phyloP scores from a whole-genome alignment of 2,797 vertebrate genomes.

The Sciaenops ocellatus region DNA sequence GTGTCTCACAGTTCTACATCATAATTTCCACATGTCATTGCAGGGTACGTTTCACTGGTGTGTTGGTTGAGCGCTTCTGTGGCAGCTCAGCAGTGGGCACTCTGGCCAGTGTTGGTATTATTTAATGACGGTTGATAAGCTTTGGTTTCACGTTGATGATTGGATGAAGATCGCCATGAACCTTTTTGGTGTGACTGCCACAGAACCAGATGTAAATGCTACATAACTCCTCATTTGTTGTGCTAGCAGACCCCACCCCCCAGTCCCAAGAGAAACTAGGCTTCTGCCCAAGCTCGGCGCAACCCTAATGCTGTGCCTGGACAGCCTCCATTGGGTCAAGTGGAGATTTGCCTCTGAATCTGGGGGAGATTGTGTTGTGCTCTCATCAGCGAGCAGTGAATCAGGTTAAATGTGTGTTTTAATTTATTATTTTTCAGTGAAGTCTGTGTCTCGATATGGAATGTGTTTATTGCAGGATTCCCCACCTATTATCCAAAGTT shows the following conservation, averaged over 20 bases:
- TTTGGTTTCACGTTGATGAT: slow-evolving; percentile 4
- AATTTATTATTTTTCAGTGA: slow-evolving; percentile 48
- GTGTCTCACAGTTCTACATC: slow-evolving; percentile 48
- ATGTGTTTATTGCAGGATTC: slow-evolving; percentile 11
- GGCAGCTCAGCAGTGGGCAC: slow-evolving; percentile 8
- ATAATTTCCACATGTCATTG: slow-evolving; percentile 31
- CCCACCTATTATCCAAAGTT: slow-evolving; percentile 28
- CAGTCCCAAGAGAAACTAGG: slow-evolving; percentile 72
- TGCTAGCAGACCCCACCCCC: slow-evolving; percentile 36
- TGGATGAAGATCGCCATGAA: slow-evolving; percentile 6
- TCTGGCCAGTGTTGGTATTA: slow-evolving; percentile 13
- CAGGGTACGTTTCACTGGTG: slow-evolving; percentile 16
- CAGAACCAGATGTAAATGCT: slow-evolving; percentile 53
- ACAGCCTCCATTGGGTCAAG: slow-evolving; percentile 80
- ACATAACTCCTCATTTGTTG: slow-evolving; percentile 59
- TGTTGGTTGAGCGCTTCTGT: slow-evolving; percentile 11
- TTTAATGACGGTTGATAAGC: slow-evolving; percentile 29
- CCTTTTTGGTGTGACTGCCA: slow-evolving; percentile 28
- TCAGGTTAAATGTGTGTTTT: slow-evolving; percentile 63
- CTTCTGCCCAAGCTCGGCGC: slow-evolving; percentile 68
- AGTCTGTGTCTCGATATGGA: slow-evolving; percentile 35
- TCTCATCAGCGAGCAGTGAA: slow-evolving; percentile 55
- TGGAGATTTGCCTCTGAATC: slow-evolving; percentile 79
- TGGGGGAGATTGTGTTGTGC: slow-evolving; percentile 67
- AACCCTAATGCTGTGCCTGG: slow-evolving; percentile 78